These are phyloP conservation scores for Takifugu bimaculatus DNA, from an alignment of 2,113 vertebrate species.

Conservation along the genomic window DNA sequence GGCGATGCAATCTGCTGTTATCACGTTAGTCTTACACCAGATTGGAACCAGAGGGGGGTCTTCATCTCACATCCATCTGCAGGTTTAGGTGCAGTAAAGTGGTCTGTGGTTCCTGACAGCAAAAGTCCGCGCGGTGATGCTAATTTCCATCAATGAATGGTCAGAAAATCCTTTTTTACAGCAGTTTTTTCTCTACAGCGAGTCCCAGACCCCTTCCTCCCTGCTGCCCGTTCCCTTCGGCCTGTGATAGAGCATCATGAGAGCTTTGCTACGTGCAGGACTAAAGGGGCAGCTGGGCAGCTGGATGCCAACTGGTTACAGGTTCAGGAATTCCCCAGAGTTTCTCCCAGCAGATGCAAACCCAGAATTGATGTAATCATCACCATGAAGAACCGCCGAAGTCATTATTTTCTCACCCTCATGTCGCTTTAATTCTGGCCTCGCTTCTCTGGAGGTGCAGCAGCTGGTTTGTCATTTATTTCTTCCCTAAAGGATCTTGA, in stretches of 20 bases:
- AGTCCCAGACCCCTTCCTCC: no score
- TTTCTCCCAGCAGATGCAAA: slow-evolving; percentile 27
- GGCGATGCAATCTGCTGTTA: slow-evolving; percentile 70
- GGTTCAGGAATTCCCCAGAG: slow-evolving; percentile 37
- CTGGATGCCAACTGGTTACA: slow-evolving; percentile 49
- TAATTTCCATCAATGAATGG: no score
- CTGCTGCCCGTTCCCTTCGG: no score
- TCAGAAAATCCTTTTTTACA: no score
- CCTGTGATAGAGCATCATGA: no score
- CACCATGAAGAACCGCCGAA: slow-evolving; percentile 54
- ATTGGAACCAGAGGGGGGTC: slow-evolving; percentile 44
- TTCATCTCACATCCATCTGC: slow-evolving; percentile 14
- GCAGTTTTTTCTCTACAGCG: no score
- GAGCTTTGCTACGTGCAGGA: slow-evolving; percentile 52
- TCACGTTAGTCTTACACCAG: slow-evolving; percentile 48
- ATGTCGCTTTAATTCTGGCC: background rate
- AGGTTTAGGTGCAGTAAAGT: slow-evolving; percentile 7
- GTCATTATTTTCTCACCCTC: background rate
- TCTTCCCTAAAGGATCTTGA: slow-evolving; percentile 50
- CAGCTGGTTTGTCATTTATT: slow-evolving; percentile 37
- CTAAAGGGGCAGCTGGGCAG: slow-evolving; percentile 43
- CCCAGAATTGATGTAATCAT: background rate
- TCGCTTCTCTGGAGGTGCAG: slow-evolving; percentile 22
- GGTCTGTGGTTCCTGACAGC: background rate
- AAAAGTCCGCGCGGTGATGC: no score